These are phyloP conservation scores for Calidris pugnax DNA, from an alignment of 2,113 vertebrate genomes.

Conservation along the genomic window DNA sequence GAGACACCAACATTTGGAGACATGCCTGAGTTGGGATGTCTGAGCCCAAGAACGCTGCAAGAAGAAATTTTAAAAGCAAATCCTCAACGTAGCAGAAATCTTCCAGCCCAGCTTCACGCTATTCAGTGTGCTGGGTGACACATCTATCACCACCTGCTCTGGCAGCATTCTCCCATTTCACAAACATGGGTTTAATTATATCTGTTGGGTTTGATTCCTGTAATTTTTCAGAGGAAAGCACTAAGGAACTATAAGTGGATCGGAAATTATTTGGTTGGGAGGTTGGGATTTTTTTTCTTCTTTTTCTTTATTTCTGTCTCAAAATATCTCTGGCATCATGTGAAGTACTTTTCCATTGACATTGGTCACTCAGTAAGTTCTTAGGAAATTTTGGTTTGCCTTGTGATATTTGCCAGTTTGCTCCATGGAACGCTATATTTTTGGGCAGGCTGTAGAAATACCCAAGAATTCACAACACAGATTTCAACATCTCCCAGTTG, in stretches of 20 bases:
- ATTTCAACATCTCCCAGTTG: not conserved
- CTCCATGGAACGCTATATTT: not conserved
- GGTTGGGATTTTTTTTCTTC: not conserved
- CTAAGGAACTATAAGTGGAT: not conserved
- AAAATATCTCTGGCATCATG: not conserved
- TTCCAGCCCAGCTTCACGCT: not conserved
- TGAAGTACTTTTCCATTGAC: constrained; percentile 1
- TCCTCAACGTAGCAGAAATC: not conserved
- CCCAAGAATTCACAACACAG: not conserved
- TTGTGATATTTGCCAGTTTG: not conserved
- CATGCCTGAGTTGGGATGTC: not conserved
- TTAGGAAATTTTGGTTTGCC: not conserved
- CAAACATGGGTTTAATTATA: not conserved
- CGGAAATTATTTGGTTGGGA: not conserved
- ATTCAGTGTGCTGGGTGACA: not conserved
- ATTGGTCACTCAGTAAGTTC: not conserved
- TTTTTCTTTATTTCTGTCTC: not conserved
- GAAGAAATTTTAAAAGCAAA: not conserved
- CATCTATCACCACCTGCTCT: not conserved
- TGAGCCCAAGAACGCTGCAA: not conserved
- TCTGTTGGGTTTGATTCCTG: not conserved
- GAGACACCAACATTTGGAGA: not conserved
- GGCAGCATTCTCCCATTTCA: not conserved
- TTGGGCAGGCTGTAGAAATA: not conserved
- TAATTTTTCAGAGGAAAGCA: not conserved